A percentile compares a stretch with the other conserved stretches of the same genome.
phyloP scores from a whole-genome alignment of 2,888 invertebrate species.

The Megalurothrips usitatus region DNA sequence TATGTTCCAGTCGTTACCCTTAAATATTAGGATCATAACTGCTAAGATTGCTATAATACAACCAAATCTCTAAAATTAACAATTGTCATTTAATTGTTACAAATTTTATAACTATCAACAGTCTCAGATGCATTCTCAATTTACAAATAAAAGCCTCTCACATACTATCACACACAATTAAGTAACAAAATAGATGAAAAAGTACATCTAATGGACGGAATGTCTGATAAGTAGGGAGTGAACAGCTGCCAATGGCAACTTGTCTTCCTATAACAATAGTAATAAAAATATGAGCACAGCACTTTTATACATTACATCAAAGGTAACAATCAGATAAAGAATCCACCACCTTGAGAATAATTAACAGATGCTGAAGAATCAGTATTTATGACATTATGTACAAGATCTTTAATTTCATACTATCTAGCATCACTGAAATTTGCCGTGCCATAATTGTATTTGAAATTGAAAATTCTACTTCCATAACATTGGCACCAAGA shows the following conservation, averaged over 20 bases:
- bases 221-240: constrained; percentile 18
- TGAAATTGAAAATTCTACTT: not conserved
- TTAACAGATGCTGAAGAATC: constrained; percentile 14
- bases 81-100: not conserved
- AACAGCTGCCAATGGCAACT: not conserved
- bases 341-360: not conserved
- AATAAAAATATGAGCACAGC: constrained; percentile 23
- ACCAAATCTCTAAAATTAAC: not conserved
- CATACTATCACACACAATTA: constrained; percentile 11
- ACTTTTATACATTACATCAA: constrained; percentile 9
- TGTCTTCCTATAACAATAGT: constrained; percentile 3
- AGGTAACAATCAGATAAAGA: not conserved
- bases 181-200: not conserved
- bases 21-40: no score
- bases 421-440: not conserved
- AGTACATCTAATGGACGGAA: constrained; percentile 5
- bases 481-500: not conserved
- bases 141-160: not conserved
- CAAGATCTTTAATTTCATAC: not conserved
- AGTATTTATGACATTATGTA: not conserved
- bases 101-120: not conserved
- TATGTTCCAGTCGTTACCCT: not conserved
- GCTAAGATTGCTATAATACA: not conserved
- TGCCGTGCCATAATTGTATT: not conserved
- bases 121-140: not conserved